These are phyloP conservation scores for Eristalinus aeneus DNA, from an alignment of 2,888 invertebrate species.

Conservation along the genomic window DNA sequence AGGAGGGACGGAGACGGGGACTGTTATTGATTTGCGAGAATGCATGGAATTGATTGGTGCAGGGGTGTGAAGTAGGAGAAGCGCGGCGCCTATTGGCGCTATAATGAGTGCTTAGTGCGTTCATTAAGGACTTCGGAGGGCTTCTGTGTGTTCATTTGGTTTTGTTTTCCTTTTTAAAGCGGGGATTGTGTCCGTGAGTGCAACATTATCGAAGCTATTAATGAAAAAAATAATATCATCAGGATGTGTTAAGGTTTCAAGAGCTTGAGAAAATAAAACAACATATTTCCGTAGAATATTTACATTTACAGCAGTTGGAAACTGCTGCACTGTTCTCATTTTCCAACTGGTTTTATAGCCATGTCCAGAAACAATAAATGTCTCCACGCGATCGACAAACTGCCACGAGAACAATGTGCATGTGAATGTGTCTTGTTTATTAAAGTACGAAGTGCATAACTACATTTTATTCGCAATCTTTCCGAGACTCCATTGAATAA, in stretches of 20 bases:
- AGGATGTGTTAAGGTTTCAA: neutral
- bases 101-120: neutral
- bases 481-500: neutral
- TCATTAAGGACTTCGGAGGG: neutral
- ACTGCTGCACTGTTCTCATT: too few species aligned
- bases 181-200: neutral
- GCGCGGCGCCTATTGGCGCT: neutral
- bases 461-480: neutral
- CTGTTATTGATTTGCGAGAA: neutral
- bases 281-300: too few species aligned
- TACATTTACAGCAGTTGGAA: too few species aligned
- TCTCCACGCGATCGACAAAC: too few species aligned
- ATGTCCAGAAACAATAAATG: too few species aligned
- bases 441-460: neutral
- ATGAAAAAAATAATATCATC: neutral
- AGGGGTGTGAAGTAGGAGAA: neutral
- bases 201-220: neutral
- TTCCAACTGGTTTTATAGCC: too few species aligned
- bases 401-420: too few species aligned
- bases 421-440: too few species aligned
- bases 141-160: neutral
- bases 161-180: neutral
- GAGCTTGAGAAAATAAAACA: neutral
- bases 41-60: neutral
- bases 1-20: neutral